Conservation (phyloP, 2,113 vertebrate species). For the Glaucidium brasilianum region DNA sequence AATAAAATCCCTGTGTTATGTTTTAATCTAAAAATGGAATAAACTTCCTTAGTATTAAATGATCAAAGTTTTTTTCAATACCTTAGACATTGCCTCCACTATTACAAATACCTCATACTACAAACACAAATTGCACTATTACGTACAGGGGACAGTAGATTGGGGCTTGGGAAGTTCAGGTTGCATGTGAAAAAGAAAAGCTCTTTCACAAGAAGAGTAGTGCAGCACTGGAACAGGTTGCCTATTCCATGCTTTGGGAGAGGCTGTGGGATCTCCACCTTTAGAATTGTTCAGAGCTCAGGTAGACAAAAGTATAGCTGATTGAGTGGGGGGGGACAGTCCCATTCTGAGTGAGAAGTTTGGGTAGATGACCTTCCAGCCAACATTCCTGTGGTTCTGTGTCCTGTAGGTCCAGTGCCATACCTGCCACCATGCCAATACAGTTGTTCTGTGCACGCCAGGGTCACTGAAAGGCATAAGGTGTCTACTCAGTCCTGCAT, state of each 20-base stretch:
- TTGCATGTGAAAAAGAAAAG: background rate
- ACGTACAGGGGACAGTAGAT: too few species aligned
- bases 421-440: background rate
- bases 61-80: background rate
- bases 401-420: background rate
- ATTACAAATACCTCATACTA: background rate
- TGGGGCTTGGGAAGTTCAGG: background rate
- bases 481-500: background rate
- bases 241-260: background rate
- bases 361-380: background rate
- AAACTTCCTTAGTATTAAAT: background rate
- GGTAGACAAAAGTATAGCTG: background rate
- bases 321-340: rapidly evolving
- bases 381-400: background rate
- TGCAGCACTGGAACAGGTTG: background rate
- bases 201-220: background rate
- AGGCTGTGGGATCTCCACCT: background rate
- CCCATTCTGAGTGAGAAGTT: background rate
- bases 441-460: background rate
- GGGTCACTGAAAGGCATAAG: background rate
- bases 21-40: background rate
- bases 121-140: background rate
- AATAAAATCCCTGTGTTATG: background rate
- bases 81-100: background rate
- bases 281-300: background rate